These are phyloP conservation scores for Diploptera punctata DNA, from an alignment of 2,888 invertebrate species.

Conservation along the genomic window DNA sequence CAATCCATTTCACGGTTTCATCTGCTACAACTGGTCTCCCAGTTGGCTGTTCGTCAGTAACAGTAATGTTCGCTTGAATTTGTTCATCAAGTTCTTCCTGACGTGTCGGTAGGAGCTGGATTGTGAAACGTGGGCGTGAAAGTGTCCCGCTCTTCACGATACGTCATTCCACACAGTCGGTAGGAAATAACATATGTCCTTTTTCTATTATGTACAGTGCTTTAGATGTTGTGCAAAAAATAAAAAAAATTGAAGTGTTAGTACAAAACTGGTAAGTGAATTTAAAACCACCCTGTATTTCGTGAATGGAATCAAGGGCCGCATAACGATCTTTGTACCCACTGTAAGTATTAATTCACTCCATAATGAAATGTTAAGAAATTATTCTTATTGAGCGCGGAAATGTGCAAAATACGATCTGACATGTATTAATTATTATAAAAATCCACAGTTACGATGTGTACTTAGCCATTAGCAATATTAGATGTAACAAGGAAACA, in stretches of 20 bases:
- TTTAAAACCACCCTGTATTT: too few relatives aligned
- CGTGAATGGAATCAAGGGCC: too few relatives aligned
- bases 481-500: too few relatives aligned
- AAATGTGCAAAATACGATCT: too few relatives aligned
- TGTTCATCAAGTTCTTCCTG: background rate
- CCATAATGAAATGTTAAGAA: too few relatives aligned
- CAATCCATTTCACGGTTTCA: background rate
- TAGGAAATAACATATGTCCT: background rate
- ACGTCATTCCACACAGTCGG: constrained; percentile 7
- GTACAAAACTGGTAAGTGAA: too few relatives aligned
- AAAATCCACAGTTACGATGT: too few relatives aligned
- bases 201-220: background rate
- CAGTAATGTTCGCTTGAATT: background rate
- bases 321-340: too few relatives aligned
- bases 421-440: too few relatives aligned
- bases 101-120: background rate
- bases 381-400: too few relatives aligned
- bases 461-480: too few relatives aligned
- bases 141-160: background rate
- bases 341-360: too few relatives aligned
- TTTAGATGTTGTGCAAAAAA: background rate
- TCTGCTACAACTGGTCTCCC: background rate
- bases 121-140: background rate
- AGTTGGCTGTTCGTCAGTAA: constrained; percentile 7
- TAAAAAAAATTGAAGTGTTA: background rate